Base-by-base conservation (phyloP, 2,888 invertebrate genomes). In the Hoplodrina blanda region DNA sequence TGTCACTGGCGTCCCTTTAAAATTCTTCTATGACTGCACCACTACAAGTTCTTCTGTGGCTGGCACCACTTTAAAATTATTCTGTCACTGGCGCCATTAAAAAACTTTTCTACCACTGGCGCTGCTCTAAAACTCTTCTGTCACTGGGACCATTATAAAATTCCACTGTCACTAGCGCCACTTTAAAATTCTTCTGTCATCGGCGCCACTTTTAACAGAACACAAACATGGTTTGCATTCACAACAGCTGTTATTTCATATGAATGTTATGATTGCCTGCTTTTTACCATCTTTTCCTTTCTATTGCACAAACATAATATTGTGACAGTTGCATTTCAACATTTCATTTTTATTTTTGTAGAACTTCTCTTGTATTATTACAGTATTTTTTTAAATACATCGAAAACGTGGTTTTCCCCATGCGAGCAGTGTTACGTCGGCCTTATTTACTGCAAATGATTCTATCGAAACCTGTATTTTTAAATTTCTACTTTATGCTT, bases 401-500 rank as follows among this genome's bases (percentile, higher is more conserved):
- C 19, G n/a, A 30, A 41, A 0, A 1, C 19, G 1, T 55, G 25
- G 37, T 30, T 25, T 13, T 19, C 13, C 7, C 20, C 5, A 37
- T 41, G 11, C 4, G 33, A 74, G 41, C 4, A 1, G 37, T 37
- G 20, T 2, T 20, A 46, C 53, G 6, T 30, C 25, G 41, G 8
- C 15, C 30, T n/a, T 75, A 46, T 57, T 76, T 57, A 37, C n/a
- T 46, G 25, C 33, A n/a, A 49, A 67, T 6, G n/a, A 25, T 30
- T 11, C 4, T 41, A 44, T 25, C 10, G 13, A 25, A 20, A 25
- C 13, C 2, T 54, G 30, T 75, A n/a, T 59, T 72, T 57, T 59
- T 46, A 77, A 50, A 50, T 69, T 20, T 33, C 10, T 19, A 25
- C 50, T 68, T 55, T 44, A 68, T 44, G 33, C 55, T 8, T 65